Evolutionary conservation across 2,888 invertebrate genomes (phyloP).

Genomic region (Itoplectis maculator): DNA sequence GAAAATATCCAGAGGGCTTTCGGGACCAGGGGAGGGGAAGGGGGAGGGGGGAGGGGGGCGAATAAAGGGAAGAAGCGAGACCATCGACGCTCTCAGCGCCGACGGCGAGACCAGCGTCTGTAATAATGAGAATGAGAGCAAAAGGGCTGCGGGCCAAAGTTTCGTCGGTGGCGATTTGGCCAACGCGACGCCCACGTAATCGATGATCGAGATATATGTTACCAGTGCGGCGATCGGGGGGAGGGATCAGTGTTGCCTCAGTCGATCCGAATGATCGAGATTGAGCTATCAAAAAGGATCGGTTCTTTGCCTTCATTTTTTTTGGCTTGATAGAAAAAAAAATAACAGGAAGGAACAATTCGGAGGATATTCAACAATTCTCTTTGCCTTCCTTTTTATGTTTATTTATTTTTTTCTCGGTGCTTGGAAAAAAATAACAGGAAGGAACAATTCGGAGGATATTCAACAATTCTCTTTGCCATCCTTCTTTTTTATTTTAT

Average conservation of each 20-base stretch:
- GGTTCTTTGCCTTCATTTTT: slow-evolving; percentile 43
- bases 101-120: slow-evolving; percentile 50
- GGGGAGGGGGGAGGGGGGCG: no score
- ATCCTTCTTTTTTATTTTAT: no score
- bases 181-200: slow-evolving; percentile 67
- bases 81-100: slow-evolving; percentile 25
- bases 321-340: slow-evolving; percentile 43
- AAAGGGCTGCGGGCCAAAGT: slow-evolving; percentile 21
- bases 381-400: no score
- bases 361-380: no score
- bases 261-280: slow-evolving; percentile 64
- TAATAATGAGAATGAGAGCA: slow-evolving; percentile 65
- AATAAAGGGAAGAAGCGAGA: slow-evolving; percentile 37
- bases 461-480: no score
- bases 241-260: background rate
- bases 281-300: slow-evolving; percentile 69
- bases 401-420: no score
- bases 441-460: no score
- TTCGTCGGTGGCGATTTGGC: slow-evolving; percentile 62
- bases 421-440: no score
- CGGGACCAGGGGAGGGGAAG: background rate
- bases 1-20: slow-evolving; percentile 76
- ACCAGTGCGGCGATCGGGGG: slow-evolving; percentile 37
- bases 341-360: slow-evolving; percentile 8
- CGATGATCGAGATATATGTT: slow-evolving; percentile 56